A percentile compares a stretch with the other conserved stretches of the same genome.
phyloP scores from a whole-genome alignment of 2,113 vertebrate genomes.

The Mesoclemmys tuberculata region DNA sequence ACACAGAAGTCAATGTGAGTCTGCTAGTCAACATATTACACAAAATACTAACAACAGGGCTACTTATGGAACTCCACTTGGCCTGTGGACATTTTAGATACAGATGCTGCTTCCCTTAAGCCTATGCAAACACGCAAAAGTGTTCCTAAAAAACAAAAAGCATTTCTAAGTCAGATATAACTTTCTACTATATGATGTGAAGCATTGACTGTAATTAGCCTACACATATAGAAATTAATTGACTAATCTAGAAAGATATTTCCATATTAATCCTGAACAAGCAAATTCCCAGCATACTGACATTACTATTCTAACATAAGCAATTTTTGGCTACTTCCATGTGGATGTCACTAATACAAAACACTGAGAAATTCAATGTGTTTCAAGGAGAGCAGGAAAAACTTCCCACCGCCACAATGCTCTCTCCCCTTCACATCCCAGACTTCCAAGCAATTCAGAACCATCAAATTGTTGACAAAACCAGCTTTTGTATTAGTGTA shows the following conservation, averaged over 20 bases:
- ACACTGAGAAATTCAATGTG: background rate
- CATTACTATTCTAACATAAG: background rate
- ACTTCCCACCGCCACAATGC: background rate
- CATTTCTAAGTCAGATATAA: background rate
- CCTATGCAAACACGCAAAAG: background rate
- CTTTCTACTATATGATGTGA: background rate
- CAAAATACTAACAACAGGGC: too few relatives aligned
- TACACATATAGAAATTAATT: background rate
- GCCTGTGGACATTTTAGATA: too few relatives aligned
- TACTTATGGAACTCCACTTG: too few relatives aligned
- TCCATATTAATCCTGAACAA: background rate
- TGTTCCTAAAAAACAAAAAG: background rate
- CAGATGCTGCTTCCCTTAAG: too few relatives aligned
- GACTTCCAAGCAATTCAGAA: background rate
- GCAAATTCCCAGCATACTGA: background rate
- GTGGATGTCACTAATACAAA: background rate
- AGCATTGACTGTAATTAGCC: background rate
- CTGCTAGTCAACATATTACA: background rate
- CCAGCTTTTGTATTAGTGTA: background rate
- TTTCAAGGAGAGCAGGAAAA: background rate
- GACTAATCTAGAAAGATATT: background rate
- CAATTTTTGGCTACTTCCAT: background rate
- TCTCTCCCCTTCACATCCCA: background rate
- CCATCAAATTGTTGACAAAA: background rate
- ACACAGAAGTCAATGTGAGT: background rate